Percentiles rank a stretch among this genome's conserved stretches.
Conservation (phyloP, 92 coral and sea anemone genomes). For the Palythoa caribaeorum region DNA sequence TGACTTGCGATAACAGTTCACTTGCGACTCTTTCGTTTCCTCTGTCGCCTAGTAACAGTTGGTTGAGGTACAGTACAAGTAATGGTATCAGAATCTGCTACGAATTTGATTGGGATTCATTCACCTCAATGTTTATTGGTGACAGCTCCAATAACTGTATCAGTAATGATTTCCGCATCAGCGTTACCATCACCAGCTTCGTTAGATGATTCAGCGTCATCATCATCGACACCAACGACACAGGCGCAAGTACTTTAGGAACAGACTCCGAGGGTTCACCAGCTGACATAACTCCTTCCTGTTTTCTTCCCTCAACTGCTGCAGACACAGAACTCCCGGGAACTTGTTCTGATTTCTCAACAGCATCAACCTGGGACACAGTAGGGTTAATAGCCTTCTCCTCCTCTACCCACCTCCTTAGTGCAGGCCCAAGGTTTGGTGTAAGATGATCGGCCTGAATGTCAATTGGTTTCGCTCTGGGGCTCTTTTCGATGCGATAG, state of each 20-base stretch:
- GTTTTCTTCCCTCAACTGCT: background rate
- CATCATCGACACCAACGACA: background rate
- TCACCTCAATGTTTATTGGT: background rate
- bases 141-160: background rate
- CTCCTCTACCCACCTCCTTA: constrained; percentile 21
- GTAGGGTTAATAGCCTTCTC: background rate
- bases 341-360: no score
- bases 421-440: background rate
- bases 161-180: background rate
- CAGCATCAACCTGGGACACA: no score
- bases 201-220: background rate
- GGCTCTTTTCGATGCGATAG: no score
- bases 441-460: background rate
- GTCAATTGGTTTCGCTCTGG: background rate
- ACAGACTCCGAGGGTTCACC: no score
- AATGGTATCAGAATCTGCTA: no score
- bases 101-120: background rate
- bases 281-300: background rate
- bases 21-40: no score
- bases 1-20: no score
- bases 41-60: no score
- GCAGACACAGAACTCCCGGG: background rate
- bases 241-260: no score
- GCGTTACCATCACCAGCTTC: background rate
- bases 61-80: no score